Conservation (phyloP, 2,888 invertebrate species). For the Dicyrtoma fusca region DNA sequence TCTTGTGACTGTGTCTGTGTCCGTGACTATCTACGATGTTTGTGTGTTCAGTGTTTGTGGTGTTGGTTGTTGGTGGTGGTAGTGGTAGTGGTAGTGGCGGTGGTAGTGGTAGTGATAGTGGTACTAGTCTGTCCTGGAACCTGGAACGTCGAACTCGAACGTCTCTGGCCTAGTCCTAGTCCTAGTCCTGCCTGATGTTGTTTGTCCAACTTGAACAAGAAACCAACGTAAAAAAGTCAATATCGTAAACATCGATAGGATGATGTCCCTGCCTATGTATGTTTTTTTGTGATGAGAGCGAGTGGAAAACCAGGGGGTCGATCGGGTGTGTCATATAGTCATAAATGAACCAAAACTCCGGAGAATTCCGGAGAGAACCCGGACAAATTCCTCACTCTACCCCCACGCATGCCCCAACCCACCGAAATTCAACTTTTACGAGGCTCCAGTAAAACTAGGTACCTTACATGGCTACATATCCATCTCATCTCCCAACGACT, state of each 20-base stretch:
- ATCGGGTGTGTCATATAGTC: conserved; percentile 28
- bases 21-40: no score
- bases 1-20: no score
- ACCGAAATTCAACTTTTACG: not conserved
- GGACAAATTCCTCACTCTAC: not conserved
- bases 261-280: conserved; percentile 29
- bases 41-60: no score
- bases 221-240: conserved; percentile 28
- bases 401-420: no score
- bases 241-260: conserved; percentile 32
- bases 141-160: not conserved
- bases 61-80: no score
- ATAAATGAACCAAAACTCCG: not conserved
- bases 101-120: no score
- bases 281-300: conserved; percentile 13
- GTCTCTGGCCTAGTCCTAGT: not conserved
- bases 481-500: no score
- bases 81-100: no score
- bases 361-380: not conserved
- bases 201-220: conserved; percentile 13
- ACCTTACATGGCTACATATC: not conserved
- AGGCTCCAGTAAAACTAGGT: not conserved
- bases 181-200: not conserved
- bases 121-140: no score
- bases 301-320: conserved; percentile 24